These are phyloP conservation scores for Acropternis orthonyx DNA, from an alignment of 2,797 vertebrate genomes.

Conservation along the genomic window DNA sequence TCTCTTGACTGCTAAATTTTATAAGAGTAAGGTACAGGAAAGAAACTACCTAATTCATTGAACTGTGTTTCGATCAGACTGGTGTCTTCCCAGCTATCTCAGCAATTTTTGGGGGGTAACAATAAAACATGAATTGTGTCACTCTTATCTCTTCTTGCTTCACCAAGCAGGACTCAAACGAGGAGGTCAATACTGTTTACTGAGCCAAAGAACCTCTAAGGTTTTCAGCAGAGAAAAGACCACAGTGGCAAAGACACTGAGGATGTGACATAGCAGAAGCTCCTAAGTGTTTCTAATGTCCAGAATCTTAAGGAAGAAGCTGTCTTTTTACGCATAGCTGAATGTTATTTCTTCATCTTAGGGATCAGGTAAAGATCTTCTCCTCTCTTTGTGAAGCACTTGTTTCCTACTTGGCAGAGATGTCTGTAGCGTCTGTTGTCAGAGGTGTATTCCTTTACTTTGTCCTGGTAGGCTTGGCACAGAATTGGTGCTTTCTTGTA, in stretches of 20 bases:
- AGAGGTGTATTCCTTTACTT: background rate
- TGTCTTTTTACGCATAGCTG: background rate
- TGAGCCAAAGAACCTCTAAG: background rate
- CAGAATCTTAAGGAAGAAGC: background rate
- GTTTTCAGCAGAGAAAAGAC: background rate
- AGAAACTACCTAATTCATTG: background rate
- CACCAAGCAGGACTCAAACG: background rate
- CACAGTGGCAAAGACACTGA: background rate
- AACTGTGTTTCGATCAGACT: background rate
- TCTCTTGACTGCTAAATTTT: background rate
- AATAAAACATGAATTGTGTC: background rate
- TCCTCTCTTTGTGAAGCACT: background rate
- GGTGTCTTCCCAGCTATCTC: background rate
- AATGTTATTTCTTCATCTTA: background rate
- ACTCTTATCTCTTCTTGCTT: conserved; percentile 1
- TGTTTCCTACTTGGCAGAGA: background rate
- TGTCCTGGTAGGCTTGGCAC: background rate
- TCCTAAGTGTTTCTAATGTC: background rate
- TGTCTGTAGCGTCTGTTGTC: background rate
- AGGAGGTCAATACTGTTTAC: background rate
- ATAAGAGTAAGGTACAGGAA: background rate
- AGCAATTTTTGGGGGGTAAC: background rate
- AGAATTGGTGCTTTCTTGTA: background rate
- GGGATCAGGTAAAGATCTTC: background rate
- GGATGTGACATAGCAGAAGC: background rate